These are phyloP conservation scores for Paramormyrops kingsleyae DNA, from an alignment of 2,113 vertebrate genomes.

Conservation along the genomic window DNA sequence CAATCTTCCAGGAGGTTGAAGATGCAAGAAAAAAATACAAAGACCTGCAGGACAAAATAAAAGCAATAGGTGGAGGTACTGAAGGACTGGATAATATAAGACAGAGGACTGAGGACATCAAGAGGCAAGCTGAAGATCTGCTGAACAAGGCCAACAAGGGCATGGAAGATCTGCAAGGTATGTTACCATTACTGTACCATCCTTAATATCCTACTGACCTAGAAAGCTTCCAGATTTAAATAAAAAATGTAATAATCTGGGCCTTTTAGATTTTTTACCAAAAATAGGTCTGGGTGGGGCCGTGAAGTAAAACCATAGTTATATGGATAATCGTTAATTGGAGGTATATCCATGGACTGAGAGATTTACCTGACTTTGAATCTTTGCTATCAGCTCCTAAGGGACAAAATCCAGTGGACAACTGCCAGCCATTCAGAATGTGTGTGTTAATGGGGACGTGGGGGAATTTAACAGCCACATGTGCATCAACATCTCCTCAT, in stretches of 20 bases:
- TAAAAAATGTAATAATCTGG: not conserved
- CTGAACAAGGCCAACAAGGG: slow-evolving; percentile 59
- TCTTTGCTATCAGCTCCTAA: not conserved
- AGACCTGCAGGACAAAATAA: slow-evolving; percentile 56
- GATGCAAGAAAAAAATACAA: slow-evolving; percentile 52
- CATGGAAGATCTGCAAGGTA: slow-evolving; percentile 64
- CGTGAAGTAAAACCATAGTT: not conserved
- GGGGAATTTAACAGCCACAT: not conserved
- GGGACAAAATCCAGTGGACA: not conserved
- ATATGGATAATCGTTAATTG: not conserved
- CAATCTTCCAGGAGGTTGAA: slow-evolving; percentile 55
- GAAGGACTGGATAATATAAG: slow-evolving; percentile 38
- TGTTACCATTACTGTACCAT: slow-evolving; percentile 20
- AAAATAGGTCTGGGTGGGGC: not conserved
- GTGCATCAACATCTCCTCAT: not conserved
- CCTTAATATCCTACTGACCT: not conserved
- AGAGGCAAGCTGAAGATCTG: slow-evolving; percentile 62
- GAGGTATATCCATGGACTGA: not conserved
- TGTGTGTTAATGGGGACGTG: not conserved
- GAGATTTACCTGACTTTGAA: not conserved
- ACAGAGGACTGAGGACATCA: slow-evolving; percentile 50
- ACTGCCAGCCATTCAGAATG: not conserved
- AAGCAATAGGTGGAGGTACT: slow-evolving; percentile 37
- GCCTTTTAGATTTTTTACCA: not conserved
- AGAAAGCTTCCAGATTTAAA: not conserved